Conservation (phyloP, 2,888 invertebrate species). For the Chaetogeoica ovagalla region DNA sequence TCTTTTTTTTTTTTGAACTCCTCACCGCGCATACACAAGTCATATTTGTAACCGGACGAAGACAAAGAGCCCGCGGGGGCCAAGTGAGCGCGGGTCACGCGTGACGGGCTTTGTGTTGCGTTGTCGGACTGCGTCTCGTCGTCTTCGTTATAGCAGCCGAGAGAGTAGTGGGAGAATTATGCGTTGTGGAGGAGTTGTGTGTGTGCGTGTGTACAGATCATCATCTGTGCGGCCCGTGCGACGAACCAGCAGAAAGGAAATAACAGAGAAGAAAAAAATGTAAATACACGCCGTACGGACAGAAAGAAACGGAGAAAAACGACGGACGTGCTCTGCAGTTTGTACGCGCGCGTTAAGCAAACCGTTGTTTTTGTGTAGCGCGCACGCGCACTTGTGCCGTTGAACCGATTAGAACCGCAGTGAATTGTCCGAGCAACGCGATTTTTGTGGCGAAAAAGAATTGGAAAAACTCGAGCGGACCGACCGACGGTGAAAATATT, state of each 20-base stretch:
- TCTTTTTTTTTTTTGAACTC: background rate
- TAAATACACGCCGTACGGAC: too few species aligned
- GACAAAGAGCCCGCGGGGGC: constrained; percentile 32
- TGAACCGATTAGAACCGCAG: too few species aligned
- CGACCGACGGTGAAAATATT: too few species aligned
- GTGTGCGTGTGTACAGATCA: constrained; percentile 6
- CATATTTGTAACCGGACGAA: constrained; percentile 36
- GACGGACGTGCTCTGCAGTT: too few species aligned
- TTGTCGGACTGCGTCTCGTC: constrained; percentile 26
- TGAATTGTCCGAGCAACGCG: too few species aligned
- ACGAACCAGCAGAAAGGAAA: background rate
- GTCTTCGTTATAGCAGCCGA: background rate
- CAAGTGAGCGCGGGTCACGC: constrained; percentile 47
- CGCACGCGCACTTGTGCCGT: too few species aligned
- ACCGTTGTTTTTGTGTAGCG: too few species aligned
- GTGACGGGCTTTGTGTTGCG: constrained; percentile 47
- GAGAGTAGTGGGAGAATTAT: background rate
- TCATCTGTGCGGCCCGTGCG: background rate
- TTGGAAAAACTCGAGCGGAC: too few species aligned
- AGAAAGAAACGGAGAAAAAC: too few species aligned
- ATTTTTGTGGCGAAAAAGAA: too few species aligned
- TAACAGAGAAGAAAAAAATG: background rate
- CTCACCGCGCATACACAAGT: background rate
- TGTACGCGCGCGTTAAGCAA: too few species aligned
- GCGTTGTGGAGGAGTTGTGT: constrained; percentile 17